phyloP scores from a whole-genome alignment of 2,113 vertebrate species.

The Catharus fuscescens region DNA sequence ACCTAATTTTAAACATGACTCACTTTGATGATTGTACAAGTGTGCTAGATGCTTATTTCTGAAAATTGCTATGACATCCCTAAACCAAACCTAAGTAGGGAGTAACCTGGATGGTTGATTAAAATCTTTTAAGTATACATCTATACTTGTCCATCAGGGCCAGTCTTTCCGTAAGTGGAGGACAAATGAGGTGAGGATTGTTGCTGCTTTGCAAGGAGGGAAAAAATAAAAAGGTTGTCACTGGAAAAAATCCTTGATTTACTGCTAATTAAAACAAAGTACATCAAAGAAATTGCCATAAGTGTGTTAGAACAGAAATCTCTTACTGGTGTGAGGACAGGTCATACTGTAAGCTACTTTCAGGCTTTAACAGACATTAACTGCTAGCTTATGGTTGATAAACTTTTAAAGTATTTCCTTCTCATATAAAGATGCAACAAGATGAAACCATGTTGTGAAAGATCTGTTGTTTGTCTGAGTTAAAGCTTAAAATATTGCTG shows the following conservation, averaged over 20 bases:
- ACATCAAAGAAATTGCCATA: not conserved
- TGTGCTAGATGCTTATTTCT: conserved; percentile 23
- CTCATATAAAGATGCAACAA: not conserved
- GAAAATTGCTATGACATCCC: not conserved
- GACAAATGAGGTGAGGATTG: not conserved
- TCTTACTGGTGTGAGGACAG: not conserved
- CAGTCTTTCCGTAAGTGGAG: not conserved
- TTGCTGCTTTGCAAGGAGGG: not conserved
- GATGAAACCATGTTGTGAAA: not conserved
- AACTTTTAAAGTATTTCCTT: not conserved
- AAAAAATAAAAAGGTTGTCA: not conserved
- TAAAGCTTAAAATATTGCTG: not conserved
- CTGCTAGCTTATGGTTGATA: not conserved
- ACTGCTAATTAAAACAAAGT: not conserved
- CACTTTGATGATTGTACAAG: conserved; percentile 20
- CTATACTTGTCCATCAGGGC: not conserved
- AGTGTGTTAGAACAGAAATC: not conserved
- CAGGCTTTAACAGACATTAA: not conserved
- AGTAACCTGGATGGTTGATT: not conserved
- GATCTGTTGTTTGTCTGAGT: accelerated
- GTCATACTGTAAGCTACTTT: not conserved
- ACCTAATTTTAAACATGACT: conserved; percentile 19
- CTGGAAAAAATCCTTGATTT: not conserved
- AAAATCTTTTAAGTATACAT: not conserved
- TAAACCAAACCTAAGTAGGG: not conserved